Conservation (phyloP, 2,113 vertebrate species). For the Triplophysa tibetana region DNA sequence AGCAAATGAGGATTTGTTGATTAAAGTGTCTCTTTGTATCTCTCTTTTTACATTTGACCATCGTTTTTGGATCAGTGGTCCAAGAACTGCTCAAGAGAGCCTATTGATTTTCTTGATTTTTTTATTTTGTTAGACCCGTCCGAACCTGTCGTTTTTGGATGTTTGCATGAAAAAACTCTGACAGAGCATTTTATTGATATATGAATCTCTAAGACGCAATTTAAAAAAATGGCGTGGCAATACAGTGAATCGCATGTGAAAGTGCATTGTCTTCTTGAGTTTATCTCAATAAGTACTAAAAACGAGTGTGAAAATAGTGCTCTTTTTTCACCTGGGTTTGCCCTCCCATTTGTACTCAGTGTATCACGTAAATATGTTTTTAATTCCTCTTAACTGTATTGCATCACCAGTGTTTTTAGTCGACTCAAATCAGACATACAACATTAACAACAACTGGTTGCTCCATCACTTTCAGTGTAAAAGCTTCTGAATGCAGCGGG, state of each 20-base stretch:
- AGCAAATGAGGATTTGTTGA: constrained; percentile 26
- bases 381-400: no score
- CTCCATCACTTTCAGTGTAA: not conserved
- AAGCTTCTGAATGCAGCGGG: not conserved
- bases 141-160: not conserved
- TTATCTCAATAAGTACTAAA: no score
- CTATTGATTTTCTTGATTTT: constrained; percentile 28
- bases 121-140: not conserved
- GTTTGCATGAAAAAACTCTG: not conserved
- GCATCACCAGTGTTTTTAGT: no score
- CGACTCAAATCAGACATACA: no score
- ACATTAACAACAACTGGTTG: not conserved
- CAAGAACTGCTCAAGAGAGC: constrained; percentile 17
- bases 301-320: no score
- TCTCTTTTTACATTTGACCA: constrained; percentile 10
- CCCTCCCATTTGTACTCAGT: no score
- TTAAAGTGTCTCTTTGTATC: constrained; percentile 35
- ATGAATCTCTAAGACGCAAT: no score
- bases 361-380: no score
- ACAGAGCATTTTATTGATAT: not conserved
- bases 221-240: no score
- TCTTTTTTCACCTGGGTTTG: no score
- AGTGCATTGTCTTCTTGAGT: no score
- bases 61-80: constrained; percentile 21
- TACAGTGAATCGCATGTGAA: no score